Conservation (phyloP, 2,888 invertebrate genomes). For the Liopterus haemorrhoidalis region DNA sequence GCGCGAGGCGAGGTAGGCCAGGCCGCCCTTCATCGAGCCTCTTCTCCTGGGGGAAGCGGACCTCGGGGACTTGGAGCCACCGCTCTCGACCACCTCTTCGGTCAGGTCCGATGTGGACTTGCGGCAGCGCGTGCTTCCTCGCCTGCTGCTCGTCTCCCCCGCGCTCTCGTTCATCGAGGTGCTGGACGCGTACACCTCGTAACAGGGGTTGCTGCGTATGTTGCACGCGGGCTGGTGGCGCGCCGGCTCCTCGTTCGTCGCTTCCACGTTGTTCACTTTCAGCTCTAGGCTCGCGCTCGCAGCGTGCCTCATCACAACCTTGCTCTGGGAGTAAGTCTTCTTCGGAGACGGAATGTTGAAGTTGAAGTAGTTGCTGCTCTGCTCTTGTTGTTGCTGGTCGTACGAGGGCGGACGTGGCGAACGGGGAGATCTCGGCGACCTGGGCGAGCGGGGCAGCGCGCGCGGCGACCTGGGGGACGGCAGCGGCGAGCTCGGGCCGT, state of each 20-base stretch:
- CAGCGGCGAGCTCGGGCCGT: no score
- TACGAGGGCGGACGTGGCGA: slow-evolving; percentile 33
- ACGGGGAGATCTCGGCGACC: slow-evolving; percentile 39
- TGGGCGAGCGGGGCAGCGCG: no score
- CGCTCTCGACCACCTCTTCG: slow-evolving; percentile 49
- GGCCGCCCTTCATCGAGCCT: slow-evolving; percentile 62
- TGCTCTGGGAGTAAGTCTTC: slow-evolving; percentile 29
- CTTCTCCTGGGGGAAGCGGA: slow-evolving; percentile 62
- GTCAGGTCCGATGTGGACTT: slow-evolving; percentile 75
- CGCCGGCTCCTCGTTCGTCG: slow-evolving; percentile 5
- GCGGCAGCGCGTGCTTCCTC: slow-evolving; percentile 51
- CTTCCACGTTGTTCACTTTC: slow-evolving; percentile 42
- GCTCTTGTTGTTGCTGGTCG: slow-evolving; percentile 29
- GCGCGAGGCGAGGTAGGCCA: slow-evolving; percentile 78
- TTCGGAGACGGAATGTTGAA: slow-evolving; percentile 41
- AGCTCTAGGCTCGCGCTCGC: slow-evolving; percentile 37
- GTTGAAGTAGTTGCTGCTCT: slow-evolving; percentile 37
- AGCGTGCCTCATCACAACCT: slow-evolving; percentile 13
- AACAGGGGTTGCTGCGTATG: slow-evolving; percentile 58
- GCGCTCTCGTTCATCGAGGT: slow-evolving; percentile 43
- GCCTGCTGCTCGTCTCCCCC: slow-evolving; percentile 47
- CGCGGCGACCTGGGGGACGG: no score
- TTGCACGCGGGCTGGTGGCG: slow-evolving; percentile 38
- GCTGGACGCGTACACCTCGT: slow-evolving; percentile 46
- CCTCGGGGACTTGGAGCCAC: slow-evolving; percentile 49